phyloP scores from a whole-genome alignment of 1,140 invertebrate species.

The Oncopodura yosiiana region DNA sequence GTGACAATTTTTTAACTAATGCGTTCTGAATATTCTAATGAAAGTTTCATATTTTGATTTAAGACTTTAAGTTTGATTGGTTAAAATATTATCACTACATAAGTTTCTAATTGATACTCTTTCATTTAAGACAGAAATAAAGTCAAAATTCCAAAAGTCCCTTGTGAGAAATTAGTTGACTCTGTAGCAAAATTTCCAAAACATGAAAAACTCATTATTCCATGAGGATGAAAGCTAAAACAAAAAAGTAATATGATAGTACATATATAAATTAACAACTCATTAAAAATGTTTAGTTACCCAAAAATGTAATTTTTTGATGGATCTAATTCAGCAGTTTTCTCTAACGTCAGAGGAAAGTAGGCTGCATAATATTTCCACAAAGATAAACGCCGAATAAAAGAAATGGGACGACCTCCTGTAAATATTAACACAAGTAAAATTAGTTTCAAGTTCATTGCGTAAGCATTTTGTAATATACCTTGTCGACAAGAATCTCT shows the following conservation, averaged over 20 bases:
- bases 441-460: background rate
- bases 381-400: slow-evolving; percentile 53
- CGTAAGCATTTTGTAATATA: background rate
- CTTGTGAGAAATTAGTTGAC: slow-evolving; percentile 53
- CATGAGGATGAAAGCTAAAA: slow-evolving; percentile 82
- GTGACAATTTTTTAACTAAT: too few relatives aligned
- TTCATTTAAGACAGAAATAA: too few relatives aligned
- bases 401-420: too few relatives aligned
- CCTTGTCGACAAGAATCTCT: slow-evolving; percentile 40
- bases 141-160: too few relatives aligned
- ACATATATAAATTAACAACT: too few relatives aligned
- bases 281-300: too few relatives aligned
- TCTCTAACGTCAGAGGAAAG: slow-evolving; percentile 71
- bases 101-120: too few relatives aligned
- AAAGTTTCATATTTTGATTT: too few relatives aligned
- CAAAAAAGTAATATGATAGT: too few relatives aligned
- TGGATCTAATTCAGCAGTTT: slow-evolving; percentile 66
- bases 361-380: slow-evolving; percentile 66
- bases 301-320: slow-evolving; percentile 61
- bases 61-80: too few relatives aligned
- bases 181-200: slow-evolving; percentile 70
- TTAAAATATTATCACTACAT: too few relatives aligned
- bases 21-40: too few relatives aligned
- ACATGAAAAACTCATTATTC: slow-evolving; percentile 62
- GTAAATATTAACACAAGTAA: slow-evolving; percentile 38